phyloP scores from a whole-genome alignment of 1,140 invertebrate genomes.

The Solenopsis invicta region DNA sequence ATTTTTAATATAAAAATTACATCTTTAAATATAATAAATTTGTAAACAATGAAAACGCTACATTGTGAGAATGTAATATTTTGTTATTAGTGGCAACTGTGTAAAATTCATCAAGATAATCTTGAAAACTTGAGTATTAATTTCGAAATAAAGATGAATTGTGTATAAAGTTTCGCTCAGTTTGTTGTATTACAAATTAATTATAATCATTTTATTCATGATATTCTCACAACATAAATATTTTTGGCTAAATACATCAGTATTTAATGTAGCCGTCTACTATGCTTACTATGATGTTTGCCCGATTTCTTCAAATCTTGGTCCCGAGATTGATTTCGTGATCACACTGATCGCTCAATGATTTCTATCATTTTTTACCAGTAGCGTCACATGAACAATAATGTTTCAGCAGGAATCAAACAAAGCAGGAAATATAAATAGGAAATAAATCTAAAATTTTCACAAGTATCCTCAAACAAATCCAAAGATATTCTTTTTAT shows the following conservation, averaged over 20 bases:
- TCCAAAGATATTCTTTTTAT: no score
- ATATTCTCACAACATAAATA: slow-evolving; percentile 25
- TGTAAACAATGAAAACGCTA: slow-evolving; percentile 4
- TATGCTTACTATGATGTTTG: slow-evolving; percentile 84
- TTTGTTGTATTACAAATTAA: slow-evolving; percentile 55
- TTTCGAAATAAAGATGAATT: slow-evolving; percentile 17
- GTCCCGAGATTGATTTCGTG: slow-evolving; percentile 87
- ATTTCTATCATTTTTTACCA: no score
- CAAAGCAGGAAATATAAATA: no score
- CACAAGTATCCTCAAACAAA: no score
- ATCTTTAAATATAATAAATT: neutral
- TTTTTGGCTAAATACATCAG: neutral
- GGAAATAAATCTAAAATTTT: no score
- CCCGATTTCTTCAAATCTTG: slow-evolving; percentile 82
- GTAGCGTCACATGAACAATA: no score
- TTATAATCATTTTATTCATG: slow-evolving; percentile 20
- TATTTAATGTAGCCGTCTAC: slow-evolving; percentile 79
- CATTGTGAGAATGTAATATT: neutral
- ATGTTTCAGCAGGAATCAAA: no score
- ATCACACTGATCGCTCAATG: no score
- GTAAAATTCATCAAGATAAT: slow-evolving; percentile 3
- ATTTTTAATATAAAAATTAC: neutral
- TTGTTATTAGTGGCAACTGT: neutral
- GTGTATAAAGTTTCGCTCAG: neutral
- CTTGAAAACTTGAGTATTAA: slow-evolving; percentile 15